Evolutionary conservation across 2,888 invertebrate genomes (phyloP).

Genomic region (Pammene fasciana): DNA sequence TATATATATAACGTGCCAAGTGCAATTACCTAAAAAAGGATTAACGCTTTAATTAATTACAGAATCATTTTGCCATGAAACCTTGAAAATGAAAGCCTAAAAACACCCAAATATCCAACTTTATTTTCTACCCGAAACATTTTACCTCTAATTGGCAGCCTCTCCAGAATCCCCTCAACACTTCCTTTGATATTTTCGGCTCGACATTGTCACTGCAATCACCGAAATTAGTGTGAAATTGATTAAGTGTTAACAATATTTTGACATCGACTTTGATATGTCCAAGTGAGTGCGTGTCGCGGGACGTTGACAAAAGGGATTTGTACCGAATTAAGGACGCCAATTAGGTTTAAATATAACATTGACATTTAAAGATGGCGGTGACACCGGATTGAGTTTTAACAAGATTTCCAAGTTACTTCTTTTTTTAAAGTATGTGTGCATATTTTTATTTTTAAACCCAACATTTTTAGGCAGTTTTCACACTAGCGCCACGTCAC

Average conservation of each 20-base stretch:
- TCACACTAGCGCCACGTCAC: no score
- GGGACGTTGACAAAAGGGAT: slow-evolving; percentile 35
- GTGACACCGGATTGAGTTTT: not conserved
- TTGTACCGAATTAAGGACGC: slow-evolving; percentile 31
- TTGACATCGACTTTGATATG: slow-evolving; percentile 37
- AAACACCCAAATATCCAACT: not conserved
- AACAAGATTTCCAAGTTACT: not conserved
- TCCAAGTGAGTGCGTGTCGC: slow-evolving; percentile 30
- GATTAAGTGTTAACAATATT: slow-evolving; percentile 40
- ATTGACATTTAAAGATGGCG: slow-evolving; percentile 10
- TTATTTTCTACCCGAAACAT: not conserved
- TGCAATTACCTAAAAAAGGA: no score
- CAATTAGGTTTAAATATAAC: slow-evolving; percentile 32
- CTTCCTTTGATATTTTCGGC: slow-evolving; percentile 32
- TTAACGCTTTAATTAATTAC: no score
- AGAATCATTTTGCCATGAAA: not conserved
- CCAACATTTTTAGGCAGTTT: no score
- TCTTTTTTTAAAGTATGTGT: not conserved
- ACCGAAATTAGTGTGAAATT: slow-evolving; percentile 35
- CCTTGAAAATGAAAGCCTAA: not conserved
- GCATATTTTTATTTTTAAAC: no score
- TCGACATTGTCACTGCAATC: slow-evolving; percentile 27
- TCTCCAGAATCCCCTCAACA: slow-evolving; percentile 15
- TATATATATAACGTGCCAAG: no score
- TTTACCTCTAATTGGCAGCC: slow-evolving; percentile 31